phyloP scores from a whole-genome alignment of 2,113 vertebrate genomes.

The Noctilio leporinus region DNA sequence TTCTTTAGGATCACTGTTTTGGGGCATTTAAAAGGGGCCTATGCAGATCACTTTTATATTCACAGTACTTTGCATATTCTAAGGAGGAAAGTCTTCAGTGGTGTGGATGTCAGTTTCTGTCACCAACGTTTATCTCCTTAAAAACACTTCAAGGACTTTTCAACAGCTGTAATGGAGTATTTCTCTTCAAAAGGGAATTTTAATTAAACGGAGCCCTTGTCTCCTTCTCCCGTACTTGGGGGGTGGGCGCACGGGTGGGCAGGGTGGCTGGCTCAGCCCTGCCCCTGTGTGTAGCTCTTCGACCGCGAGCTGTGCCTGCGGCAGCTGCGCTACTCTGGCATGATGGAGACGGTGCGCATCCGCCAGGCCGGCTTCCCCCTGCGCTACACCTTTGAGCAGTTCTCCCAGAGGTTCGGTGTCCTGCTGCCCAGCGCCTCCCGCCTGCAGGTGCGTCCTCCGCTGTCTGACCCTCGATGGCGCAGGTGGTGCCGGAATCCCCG shows the following conservation, averaged over 20 bases:
- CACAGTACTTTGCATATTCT: neutral
- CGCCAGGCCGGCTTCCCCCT: slow-evolving; percentile 92
- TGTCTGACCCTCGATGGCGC: fast-evolving
- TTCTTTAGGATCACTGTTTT: neutral
- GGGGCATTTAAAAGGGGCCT: neutral
- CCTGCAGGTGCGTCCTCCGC: slow-evolving; percentile 45
- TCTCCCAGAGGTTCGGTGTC: slow-evolving; percentile 85
- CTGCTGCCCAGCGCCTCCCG: slow-evolving; percentile 76
- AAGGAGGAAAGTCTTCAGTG: neutral
- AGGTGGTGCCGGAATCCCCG: fast-evolving
- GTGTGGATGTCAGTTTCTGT: neutral
- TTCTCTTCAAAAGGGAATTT: neutral
- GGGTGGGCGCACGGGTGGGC: fast-evolving
- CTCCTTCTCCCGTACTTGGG: neutral
- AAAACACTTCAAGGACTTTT: neutral
- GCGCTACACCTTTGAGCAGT: slow-evolving; percentile 91
- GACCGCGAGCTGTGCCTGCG: slow-evolving; percentile 91
- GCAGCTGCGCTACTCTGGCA: slow-evolving; percentile 94
- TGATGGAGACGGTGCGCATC: slow-evolving; percentile 97
- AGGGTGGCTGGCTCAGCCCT: fast-evolving
- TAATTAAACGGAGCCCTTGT: neutral
- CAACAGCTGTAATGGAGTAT: neutral
- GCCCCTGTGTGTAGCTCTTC: slow-evolving; percentile 82
- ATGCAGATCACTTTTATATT: neutral
- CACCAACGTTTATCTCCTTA: neutral